These are phyloP conservation scores for Microvelia longipes DNA, from an alignment of 1,140 invertebrate species.

Conservation along the genomic window DNA sequence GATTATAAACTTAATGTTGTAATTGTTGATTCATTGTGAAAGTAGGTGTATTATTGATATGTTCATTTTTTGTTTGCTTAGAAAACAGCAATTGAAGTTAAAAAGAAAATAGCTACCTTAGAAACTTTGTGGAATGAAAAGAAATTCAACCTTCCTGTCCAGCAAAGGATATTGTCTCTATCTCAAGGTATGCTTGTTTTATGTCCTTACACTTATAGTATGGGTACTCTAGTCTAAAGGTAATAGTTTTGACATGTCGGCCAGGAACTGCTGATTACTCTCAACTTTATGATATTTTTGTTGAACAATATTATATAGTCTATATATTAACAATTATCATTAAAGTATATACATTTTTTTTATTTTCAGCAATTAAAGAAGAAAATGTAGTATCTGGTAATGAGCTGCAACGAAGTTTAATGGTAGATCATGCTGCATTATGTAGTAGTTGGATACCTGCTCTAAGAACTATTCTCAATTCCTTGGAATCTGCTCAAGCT, in stretches of 20 bases:
- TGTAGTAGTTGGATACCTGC: constrained; percentile 35
- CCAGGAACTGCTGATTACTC: no score
- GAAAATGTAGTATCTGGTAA: constrained; percentile 29
- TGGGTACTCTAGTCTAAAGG: no score
- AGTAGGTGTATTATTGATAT: no score
- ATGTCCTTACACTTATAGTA: no score
- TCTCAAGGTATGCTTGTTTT: constrained; percentile 34
- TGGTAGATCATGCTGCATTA: constrained; percentile 30
- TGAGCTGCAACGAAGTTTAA: constrained; percentile 31
- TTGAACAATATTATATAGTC: no score
- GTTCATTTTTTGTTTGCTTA: constrained; percentile 11
- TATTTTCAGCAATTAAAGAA: constrained; percentile 27
- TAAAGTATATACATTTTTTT: no score
- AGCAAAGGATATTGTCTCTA: constrained; percentile 28
- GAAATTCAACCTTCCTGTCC: constrained; percentile 28
- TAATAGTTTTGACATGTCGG: no score
- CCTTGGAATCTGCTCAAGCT: neutral
- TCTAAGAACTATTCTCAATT: constrained; percentile 23
- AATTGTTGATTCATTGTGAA: no score
- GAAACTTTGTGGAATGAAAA: constrained; percentile 31
- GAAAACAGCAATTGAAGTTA: constrained; percentile 26
- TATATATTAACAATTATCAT: no score
- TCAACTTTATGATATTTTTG: no score
- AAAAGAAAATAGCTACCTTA: constrained; percentile 30
- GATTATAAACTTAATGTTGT: no score